These are phyloP conservation scores for Marmota monax DNA, from an alignment of 2,113 vertebrate genomes.

Conservation along the genomic window DNA sequence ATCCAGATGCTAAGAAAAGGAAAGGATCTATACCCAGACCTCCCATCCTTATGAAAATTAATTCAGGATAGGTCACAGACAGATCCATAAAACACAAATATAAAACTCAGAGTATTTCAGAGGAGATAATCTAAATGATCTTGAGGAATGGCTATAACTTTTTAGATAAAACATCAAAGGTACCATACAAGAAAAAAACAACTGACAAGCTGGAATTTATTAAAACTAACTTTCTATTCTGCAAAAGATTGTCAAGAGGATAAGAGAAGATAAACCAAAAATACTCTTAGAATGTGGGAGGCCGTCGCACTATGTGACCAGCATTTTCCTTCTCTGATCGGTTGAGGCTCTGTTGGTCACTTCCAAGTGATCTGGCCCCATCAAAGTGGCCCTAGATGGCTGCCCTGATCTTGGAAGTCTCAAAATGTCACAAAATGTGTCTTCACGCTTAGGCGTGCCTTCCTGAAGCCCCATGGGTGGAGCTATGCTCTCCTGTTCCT, in stretches of 20 bases:
- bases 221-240: conserved; percentile 13
- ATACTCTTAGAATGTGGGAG: neutral
- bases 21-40: neutral
- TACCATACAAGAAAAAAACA: neutral
- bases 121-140: neutral
- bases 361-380: too few species aligned
- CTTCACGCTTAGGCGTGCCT: too few species aligned
- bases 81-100: neutral
- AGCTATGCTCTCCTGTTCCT: too few species aligned
- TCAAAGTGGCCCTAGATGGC: too few species aligned
- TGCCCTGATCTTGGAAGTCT: too few species aligned
- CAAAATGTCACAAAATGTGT: too few species aligned
- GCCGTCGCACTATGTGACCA: too few species aligned
- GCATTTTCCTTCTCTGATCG: too few species aligned
- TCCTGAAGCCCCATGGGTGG: too few species aligned
- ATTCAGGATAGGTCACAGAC: neutral
- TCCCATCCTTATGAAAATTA: neutral
- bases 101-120: neutral
- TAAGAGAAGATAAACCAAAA: neutral
- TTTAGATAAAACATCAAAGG: neutral
- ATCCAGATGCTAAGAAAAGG: neutral
- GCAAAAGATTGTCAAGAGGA: neutral
- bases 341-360: too few species aligned
- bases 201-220: neutral
- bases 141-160: neutral